phyloP scores from a whole-genome alignment of 2,888 invertebrate genomes.

The Bedellia somnulentella region DNA sequence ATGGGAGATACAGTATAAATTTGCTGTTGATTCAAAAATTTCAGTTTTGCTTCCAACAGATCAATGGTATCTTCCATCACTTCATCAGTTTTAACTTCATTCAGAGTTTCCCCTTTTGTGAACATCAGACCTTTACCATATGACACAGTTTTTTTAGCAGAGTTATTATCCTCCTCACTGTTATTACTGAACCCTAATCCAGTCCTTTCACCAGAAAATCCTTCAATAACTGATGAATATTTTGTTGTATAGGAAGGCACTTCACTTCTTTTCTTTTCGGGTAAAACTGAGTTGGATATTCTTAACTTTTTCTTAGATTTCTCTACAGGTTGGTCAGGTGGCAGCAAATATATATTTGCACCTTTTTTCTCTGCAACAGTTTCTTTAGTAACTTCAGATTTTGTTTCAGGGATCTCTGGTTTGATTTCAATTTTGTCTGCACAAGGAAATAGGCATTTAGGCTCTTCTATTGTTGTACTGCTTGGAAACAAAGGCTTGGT shows the following conservation, averaged over 20 bases:
- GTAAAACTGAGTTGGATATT: conserved; percentile 43
- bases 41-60: conserved; percentile 52
- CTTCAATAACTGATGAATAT: conserved; percentile 46
- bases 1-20: conserved; percentile 46
- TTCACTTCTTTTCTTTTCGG: conserved; percentile 27
- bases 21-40: conserved; percentile 50
- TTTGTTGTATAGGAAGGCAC: conserved; percentile 42
- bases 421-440: conserved; percentile 18
- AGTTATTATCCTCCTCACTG: conserved; percentile 16
- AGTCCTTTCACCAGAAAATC: conserved; percentile 40
- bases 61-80: conserved; percentile 34
- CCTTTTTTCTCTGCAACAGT: conserved; percentile 26
- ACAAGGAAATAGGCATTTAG: conserved; percentile 17
- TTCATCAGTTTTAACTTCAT: conserved; percentile 36
- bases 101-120: conserved; percentile 54
- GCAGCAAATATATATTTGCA: conserved; percentile 33
- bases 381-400: conserved; percentile 12
- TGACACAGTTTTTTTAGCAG: conserved; percentile 30
- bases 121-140: conserved; percentile 42
- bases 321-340: conserved; percentile 21
- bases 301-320: conserved; percentile 35
- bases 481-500: conserved; percentile 22
- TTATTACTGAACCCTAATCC: conserved; percentile 48
- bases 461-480: conserved; percentile 16
- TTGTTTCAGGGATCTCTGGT: conserved; percentile 14